Conservation (phyloP, 2,113 vertebrate genomes). For the Pontoporia blainvillei region DNA sequence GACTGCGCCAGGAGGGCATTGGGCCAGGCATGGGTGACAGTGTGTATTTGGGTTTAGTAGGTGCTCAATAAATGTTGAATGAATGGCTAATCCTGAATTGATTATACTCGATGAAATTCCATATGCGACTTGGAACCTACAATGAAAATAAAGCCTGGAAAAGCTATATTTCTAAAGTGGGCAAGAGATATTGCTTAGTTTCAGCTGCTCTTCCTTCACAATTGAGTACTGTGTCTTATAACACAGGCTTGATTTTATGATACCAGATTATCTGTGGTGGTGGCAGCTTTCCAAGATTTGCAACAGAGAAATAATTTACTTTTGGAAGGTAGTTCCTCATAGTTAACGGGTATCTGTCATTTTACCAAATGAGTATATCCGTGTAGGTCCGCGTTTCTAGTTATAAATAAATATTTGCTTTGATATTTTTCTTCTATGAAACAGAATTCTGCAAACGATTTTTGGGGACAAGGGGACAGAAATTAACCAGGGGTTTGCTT, state of each 20-base stretch:
- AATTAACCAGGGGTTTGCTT: slow-evolving; percentile 24
- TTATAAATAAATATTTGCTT: background rate
- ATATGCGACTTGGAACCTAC: background rate
- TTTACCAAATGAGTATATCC: background rate
- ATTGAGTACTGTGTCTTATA: background rate
- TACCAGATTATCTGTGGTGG: background rate
- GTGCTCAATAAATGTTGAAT: background rate
- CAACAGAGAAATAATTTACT: background rate
- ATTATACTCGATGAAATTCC: background rate
- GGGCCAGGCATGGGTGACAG: background rate
- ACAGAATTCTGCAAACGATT: background rate
- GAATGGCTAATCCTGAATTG: background rate
- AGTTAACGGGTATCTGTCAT: background rate
- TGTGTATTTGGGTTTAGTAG: background rate
- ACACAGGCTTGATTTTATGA: background rate
- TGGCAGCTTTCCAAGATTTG: background rate
- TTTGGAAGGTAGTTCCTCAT: background rate
- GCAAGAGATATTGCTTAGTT: background rate
- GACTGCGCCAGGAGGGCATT: background rate
- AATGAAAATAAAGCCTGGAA: background rate
- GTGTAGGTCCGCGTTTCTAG: background rate
- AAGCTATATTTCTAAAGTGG: background rate
- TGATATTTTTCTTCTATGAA: background rate
- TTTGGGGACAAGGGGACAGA: background rate
- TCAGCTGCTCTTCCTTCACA: background rate